Conservation (phyloP, 1,140 invertebrate species). For the Pseudomyrmex concolor region DNA sequence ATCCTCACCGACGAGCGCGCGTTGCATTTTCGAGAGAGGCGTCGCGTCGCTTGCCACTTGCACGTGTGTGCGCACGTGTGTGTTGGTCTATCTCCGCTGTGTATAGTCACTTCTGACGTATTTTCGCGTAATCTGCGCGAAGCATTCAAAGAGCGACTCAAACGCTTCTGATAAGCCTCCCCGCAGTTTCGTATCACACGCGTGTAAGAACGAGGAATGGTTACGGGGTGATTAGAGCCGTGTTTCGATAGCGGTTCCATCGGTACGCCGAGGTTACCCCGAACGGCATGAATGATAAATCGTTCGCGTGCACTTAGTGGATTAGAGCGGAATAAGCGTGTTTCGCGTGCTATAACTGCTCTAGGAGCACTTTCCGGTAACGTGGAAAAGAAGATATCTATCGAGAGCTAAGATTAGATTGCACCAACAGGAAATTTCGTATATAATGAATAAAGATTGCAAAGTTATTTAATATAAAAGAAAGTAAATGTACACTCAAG, state of each 20-base stretch:
- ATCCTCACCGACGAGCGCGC: slow-evolving; percentile 72
- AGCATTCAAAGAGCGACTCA: slow-evolving; percentile 32
- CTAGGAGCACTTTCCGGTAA: not conserved
- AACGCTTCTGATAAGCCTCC: slow-evolving; percentile 28
- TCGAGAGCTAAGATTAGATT: slow-evolving; percentile 15
- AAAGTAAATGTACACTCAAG: not conserved
- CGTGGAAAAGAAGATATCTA: slow-evolving; percentile 23
- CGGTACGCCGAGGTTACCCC: slow-evolving; percentile 42
- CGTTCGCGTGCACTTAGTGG: slow-evolving; percentile 48
- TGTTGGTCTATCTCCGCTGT: slow-evolving; percentile 37
- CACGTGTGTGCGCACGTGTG: not conserved
- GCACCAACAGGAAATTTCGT: not conserved
- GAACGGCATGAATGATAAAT: slow-evolving; percentile 55
- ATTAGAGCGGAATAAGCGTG: slow-evolving; percentile 28
- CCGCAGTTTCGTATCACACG: slow-evolving; percentile 30
- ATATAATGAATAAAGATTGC: not conserved
- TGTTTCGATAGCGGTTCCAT: slow-evolving; percentile 52
- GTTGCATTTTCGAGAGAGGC: slow-evolving; percentile 55
- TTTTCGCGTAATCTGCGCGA: slow-evolving; percentile 72
- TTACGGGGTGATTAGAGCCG: slow-evolving; percentile 5
- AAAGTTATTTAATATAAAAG: slow-evolving; percentile 11
- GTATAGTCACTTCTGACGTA: slow-evolving; percentile 61
- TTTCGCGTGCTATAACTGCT: slow-evolving; percentile 1
- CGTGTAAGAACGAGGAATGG: slow-evolving; percentile 26
- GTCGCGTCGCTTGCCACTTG: slow-evolving; percentile 38